A percentile compares a stretch with the other conserved stretches of the same genome.
These are phyloP conservation scores for Neelides sp. DNA, from an alignment of 1,140 invertebrate genomes.

Conservation along the genomic window DNA sequence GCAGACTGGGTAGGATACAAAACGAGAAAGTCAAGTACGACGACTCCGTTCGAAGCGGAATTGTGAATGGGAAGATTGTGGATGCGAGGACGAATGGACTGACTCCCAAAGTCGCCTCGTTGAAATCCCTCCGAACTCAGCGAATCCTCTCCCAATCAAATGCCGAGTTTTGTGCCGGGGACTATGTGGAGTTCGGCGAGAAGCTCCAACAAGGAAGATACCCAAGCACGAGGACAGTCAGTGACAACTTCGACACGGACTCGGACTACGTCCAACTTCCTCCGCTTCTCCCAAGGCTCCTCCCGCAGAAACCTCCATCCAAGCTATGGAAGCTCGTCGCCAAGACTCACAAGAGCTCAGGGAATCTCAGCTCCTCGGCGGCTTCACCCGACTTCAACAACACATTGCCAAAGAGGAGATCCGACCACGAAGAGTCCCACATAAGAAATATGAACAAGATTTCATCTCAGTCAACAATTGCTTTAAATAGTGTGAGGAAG, in stretches of 20 bases:
- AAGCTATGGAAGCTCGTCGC: slow-evolving; percentile 25
- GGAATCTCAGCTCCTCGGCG: slow-evolving; percentile 31
- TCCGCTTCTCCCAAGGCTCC: slow-evolving; percentile 55
- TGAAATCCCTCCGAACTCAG: slow-evolving; percentile 21
- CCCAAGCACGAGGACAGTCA: slow-evolving; percentile 59
- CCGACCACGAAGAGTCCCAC: slow-evolving; percentile 1
- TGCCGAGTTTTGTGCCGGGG: background rate
- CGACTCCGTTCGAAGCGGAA: too few relatives aligned
- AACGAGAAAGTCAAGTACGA: too few relatives aligned
- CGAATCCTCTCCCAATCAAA: background rate
- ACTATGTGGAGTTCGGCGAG: slow-evolving; percentile 26
- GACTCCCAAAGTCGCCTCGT: slow-evolving; percentile 28
- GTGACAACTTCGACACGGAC: slow-evolving; percentile 68
- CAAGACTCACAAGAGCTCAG: slow-evolving; percentile 10
- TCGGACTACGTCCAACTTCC: slow-evolving; percentile 76
- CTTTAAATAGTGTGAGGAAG: slow-evolving; percentile 17
- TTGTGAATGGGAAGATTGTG: too few relatives aligned
- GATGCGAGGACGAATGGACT: slow-evolving; percentile 13
- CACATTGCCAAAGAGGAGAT: slow-evolving; percentile 17
- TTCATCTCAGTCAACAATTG: slow-evolving; percentile 26
- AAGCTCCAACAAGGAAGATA: slow-evolving; percentile 32
- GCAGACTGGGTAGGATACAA: too few relatives aligned
- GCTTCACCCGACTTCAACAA: slow-evolving; percentile 25
- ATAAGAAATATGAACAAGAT: slow-evolving; percentile 1
- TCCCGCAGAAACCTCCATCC: slow-evolving; percentile 43